These are phyloP conservation scores for Drosophila sp. DNA, from an alignment of 1,140 invertebrate species.

Conservation along the genomic window DNA sequence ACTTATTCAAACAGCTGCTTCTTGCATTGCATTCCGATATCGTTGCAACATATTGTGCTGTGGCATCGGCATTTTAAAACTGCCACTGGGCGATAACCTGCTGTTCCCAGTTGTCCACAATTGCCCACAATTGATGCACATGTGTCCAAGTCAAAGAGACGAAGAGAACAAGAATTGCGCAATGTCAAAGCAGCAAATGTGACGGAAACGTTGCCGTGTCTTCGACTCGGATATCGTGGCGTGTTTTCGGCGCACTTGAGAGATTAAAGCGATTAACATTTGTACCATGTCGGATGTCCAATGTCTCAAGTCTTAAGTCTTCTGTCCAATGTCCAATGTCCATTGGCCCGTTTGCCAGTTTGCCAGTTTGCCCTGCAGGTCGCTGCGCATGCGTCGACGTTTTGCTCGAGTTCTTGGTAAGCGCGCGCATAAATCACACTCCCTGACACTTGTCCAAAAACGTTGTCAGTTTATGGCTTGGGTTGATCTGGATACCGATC, in stretches of 20 bases:
- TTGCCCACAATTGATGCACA: conserved; percentile 42
- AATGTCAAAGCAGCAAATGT: conserved; percentile 67
- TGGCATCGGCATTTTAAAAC: conserved; percentile 41
- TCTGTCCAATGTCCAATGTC: conserved; percentile 23
- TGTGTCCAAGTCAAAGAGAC: conserved; percentile 19
- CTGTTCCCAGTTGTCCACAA: conserved; percentile 24
- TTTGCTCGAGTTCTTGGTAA: conserved; percentile 70
- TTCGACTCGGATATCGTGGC: conserved; percentile 56
- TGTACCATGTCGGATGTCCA: conserved; percentile 66
- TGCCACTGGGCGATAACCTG: conserved; percentile 48
- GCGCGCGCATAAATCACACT: conserved; percentile 77
- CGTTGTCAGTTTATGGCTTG: conserved; percentile 75
- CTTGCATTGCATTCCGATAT: conserved; percentile 6
- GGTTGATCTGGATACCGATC: conserved; percentile 20
- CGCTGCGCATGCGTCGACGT: conserved; percentile 70
- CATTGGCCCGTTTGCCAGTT: conserved; percentile 32
- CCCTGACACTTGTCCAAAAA: conserved; percentile 77
- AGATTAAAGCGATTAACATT: conserved; percentile 83
- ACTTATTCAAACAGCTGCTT: conserved; percentile 26
- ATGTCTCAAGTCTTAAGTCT: conserved; percentile 27
- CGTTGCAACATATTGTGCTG: not conserved
- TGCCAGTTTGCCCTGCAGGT: conserved; percentile 60
- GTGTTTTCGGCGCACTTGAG: conserved; percentile 80
- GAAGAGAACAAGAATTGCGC: conserved; percentile 66
- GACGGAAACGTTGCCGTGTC: conserved; percentile 71